Percentiles rank a stretch among this genome's conserved stretches.
Conservation (phyloP, 2,888 invertebrate genomes). For the Pristionchus entomophagus region DNA sequence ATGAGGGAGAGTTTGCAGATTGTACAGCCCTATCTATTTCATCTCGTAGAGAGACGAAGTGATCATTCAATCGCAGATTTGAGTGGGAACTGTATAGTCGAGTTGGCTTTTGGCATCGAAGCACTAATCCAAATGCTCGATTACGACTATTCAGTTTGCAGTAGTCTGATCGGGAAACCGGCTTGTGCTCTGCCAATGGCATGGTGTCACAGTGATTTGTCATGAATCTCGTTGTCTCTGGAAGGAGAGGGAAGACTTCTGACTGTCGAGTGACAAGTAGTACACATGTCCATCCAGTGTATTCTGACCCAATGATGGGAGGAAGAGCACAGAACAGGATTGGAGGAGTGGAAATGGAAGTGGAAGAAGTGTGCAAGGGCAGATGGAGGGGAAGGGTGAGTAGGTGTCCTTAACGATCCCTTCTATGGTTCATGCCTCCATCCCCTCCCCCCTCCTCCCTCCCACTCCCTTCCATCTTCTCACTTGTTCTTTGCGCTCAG, state of each 20-base stretch:
- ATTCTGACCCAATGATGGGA: slow-evolving; percentile 30
- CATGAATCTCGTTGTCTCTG: neutral
- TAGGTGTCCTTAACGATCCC: neutral
- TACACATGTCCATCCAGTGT: neutral
- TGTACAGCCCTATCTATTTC: neutral
- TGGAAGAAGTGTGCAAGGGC: slow-evolving; percentile 23
- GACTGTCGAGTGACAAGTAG: neutral
- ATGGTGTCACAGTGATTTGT: slow-evolving; percentile 1
- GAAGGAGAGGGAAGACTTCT: slow-evolving; percentile 1
- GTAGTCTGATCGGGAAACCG: slow-evolving; percentile 34
- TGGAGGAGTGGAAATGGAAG: no score
- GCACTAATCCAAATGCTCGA: slow-evolving; percentile 1
- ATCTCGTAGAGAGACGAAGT: no score
- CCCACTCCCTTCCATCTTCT: neutral
- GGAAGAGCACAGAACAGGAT: slow-evolving; percentile 12
- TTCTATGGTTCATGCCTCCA: neutral
- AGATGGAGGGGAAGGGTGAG: neutral
- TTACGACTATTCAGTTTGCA: neutral
- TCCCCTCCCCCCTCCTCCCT: neutral
- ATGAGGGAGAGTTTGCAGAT: neutral
- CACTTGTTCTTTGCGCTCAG: neutral
- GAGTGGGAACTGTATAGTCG: neutral
- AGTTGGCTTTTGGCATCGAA: neutral
- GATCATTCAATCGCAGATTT: no score
- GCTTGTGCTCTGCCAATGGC: neutral